Evolutionary conservation across 2,888 invertebrate species (phyloP), one percentile per base, ranked within the genome.

Genomic region (Rhagium mordax): DNA sequence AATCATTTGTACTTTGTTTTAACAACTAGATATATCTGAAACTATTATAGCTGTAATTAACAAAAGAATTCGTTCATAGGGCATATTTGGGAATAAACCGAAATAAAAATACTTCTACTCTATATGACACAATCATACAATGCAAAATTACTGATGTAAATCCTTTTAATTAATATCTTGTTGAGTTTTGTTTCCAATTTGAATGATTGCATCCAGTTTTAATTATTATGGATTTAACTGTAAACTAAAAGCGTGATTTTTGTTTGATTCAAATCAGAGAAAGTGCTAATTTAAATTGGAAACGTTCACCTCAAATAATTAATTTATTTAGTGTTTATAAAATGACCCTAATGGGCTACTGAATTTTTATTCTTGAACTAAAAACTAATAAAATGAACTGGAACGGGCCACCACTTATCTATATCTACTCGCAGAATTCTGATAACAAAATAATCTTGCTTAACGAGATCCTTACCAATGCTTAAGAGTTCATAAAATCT

Each of bases 401-500:
- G n/a, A 3, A 15, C 4, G 2, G n/a, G n/a, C 41, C 5, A 41
- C 41, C 41, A 41, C 41, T 41, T 41, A 41, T n/a, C 41, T 41
- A 41, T 41, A 41, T 41, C 41, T 13, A n/a, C n/a, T 41, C 41
- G 5, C 3, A 2, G 41, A 15, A 20, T 51, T 51, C 61, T 41
- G 47, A 61, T 48, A 61, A 47, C 41, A 21, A 24, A 8, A 41
- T 48, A 61, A 61, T 41, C 41, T 47, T 61, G 16, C 47, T 47
- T 61, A 61, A 61, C 60, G 41, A 61, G 15, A 29, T 21, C 61
- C n/a, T 21, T n/a, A 47, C 47, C 48, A 61, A 47, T 61, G 61
- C 41, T 48, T 61, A 48, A 61, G 47, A 61, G 61, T 61, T 48
- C 61, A 61, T 61, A 61, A 61, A 61, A 61, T 61, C 20, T 47